Percentiles rank a stretch among this genome's conserved stretches.
Conservation (phyloP, 2,888 invertebrate species). For the Drosophila ochracea region DNA sequence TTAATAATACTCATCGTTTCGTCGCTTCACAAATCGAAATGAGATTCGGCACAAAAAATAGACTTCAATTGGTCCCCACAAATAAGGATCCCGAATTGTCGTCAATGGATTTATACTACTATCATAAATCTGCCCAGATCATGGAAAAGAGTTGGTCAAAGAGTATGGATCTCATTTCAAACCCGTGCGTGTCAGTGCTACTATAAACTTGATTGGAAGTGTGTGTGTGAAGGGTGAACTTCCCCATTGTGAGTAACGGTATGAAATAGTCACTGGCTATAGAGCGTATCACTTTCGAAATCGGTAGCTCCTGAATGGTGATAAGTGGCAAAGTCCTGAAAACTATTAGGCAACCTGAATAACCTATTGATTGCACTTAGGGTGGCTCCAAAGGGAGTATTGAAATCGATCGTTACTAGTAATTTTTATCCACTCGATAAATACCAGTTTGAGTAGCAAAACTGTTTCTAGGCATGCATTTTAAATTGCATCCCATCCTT, state of each 20-base stretch:
- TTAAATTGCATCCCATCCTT: background rate
- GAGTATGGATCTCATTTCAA: slow-evolving; percentile 49
- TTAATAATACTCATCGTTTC: slow-evolving; percentile 1
- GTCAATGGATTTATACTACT: too few relatives aligned
- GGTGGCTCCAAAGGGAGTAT: slow-evolving; percentile 96
- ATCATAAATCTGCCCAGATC: too few relatives aligned
- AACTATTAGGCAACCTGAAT: background rate
- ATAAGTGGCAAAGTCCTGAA: slow-evolving; percentile 46
- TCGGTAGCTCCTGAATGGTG: slow-evolving; percentile 83
- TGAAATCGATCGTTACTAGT: slow-evolving; percentile 91
- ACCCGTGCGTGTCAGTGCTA: slow-evolving; percentile 34
- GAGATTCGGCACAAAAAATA: slow-evolving; percentile 58
- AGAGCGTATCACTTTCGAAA: slow-evolving; percentile 82
- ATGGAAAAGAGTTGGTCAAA: slow-evolving; percentile 59
- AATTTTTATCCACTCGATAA: background rate
- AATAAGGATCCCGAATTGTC: slow-evolving; percentile 70
- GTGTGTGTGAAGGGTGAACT: slow-evolving; percentile 76
- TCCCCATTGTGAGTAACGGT: slow-evolving; percentile 73
- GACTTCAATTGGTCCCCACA: slow-evolving; percentile 60
- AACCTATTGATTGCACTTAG: slow-evolving; percentile 86
- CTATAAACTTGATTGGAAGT: slow-evolving; percentile 76
- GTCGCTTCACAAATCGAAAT: background rate
- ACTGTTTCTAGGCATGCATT: background rate
- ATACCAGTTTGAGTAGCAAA: background rate
- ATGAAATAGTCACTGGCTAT: slow-evolving; percentile 78